These are phyloP conservation scores for Teleogryllus oceanicus DNA, from an alignment of 2,888 invertebrate species.

Conservation along the genomic window DNA sequence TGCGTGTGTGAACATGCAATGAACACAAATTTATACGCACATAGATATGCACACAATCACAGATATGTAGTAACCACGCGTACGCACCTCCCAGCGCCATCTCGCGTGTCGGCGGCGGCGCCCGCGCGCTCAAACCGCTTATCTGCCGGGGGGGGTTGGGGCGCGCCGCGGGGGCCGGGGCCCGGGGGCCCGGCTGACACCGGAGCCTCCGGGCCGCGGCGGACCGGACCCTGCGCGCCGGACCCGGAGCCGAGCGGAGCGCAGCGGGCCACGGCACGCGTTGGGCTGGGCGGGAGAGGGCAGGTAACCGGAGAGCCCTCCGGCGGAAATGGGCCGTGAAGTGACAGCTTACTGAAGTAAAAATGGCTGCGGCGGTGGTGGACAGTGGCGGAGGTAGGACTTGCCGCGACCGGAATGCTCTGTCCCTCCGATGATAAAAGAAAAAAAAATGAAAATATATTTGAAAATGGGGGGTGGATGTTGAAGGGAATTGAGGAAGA, in stretches of 20 bases:
- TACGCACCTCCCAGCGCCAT: too few species aligned
- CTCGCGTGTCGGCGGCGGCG: neutral
- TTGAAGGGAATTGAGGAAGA: neutral
- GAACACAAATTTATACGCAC: too few species aligned
- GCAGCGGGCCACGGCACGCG: too few species aligned
- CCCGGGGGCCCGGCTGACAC: neutral
- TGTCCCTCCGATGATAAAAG: neutral
- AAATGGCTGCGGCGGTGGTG: neutral
- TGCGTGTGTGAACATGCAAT: too few species aligned
- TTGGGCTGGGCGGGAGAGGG: neutral
- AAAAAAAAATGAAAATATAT: neutral
- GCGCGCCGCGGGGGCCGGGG: neutral
- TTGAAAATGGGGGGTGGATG: neutral
- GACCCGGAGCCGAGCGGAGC: too few species aligned
- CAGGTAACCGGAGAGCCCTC: neutral
- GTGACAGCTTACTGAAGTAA: slow-evolving; percentile 9
- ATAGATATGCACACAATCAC: too few species aligned
- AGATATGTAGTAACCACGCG: too few species aligned
- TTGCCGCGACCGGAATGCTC: neutral
- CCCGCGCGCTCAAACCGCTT: too few species aligned
- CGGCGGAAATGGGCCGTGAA: neutral
- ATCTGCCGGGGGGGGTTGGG: too few species aligned
- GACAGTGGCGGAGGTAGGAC: neutral
- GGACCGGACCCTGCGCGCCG: too few species aligned
- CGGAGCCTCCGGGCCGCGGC: too few species aligned